phyloP scores from a whole-genome alignment of 2,113 vertebrate genomes.

The Rhea pennata region DNA sequence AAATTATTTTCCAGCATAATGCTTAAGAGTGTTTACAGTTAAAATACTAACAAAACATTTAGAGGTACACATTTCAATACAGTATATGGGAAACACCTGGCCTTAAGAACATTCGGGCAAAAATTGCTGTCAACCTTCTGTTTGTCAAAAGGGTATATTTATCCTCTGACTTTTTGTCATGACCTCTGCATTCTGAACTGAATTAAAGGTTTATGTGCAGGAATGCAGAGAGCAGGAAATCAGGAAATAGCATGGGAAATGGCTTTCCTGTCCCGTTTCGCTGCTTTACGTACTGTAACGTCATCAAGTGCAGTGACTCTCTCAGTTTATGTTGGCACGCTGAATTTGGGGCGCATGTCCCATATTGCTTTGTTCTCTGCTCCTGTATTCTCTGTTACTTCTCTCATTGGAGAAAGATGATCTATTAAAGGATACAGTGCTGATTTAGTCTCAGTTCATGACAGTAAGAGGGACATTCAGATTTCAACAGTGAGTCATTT shows the following conservation, averaged over 20 bases:
- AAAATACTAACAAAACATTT: neutral
- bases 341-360: neutral
- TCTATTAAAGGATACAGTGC: neutral
- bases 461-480: neutral
- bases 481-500: neutral
- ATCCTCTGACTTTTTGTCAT: slow-evolving; percentile 61
- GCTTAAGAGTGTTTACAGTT: slow-evolving; percentile 44
- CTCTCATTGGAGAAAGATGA: neutral
- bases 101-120: neutral
- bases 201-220: slow-evolving; percentile 77
- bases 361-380: neutral
- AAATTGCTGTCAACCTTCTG: slow-evolving; percentile 61
- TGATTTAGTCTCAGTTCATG: neutral
- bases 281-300: slow-evolving; percentile 42
- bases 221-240: slow-evolving; percentile 69
- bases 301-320: neutral
- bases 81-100: slow-evolving; percentile 73
- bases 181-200: slow-evolving; percentile 79
- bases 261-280: slow-evolving; percentile 62
- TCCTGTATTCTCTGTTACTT: neutral
- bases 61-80: slow-evolving; percentile 34
- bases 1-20: neutral
- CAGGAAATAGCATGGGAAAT: slow-evolving; percentile 72
- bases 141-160: slow-evolving; percentile 70
- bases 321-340: neutral